phyloP scores from a whole-genome alignment of 1,140 invertebrate genomes.

The Drosophila sp. region DNA sequence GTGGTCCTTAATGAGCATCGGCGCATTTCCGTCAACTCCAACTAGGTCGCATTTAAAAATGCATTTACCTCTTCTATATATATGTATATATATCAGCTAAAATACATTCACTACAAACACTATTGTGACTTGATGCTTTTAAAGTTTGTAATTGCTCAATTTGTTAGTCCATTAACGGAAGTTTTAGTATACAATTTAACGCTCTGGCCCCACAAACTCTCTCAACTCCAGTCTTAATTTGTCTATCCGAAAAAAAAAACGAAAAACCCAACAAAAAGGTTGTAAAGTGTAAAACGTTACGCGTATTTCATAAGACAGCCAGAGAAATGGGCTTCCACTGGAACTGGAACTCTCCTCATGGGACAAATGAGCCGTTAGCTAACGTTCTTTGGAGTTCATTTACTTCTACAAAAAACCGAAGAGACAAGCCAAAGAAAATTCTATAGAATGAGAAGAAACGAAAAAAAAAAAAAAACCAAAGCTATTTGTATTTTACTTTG shows the following conservation, averaged over 20 bases:
- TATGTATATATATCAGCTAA: slow-evolving; percentile 12
- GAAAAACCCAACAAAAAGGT: neutral
- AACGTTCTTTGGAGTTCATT: slow-evolving; percentile 63
- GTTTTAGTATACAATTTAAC: slow-evolving; percentile 26
- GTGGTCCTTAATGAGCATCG: slow-evolving; percentile 70
- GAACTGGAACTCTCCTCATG: slow-evolving; percentile 6
- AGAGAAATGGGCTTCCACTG: slow-evolving; percentile 37
- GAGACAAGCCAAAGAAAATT: slow-evolving; percentile 55
- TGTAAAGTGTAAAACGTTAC: slow-evolving; percentile 48
- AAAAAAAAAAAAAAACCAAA: slow-evolving; percentile 28
- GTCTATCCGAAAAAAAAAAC: slow-evolving; percentile 24
- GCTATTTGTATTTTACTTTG: slow-evolving; percentile 54
- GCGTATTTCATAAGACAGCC: slow-evolving; percentile 37
- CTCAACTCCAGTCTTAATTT: slow-evolving; percentile 35
- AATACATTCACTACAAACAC: neutral
- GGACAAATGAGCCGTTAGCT: slow-evolving; percentile 67
- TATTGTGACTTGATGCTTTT: slow-evolving; percentile 26
- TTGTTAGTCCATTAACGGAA: slow-evolving; percentile 62
- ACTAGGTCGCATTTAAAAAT: slow-evolving; percentile 50
- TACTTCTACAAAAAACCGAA: slow-evolving; percentile 49
- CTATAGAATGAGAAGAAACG: slow-evolving; percentile 45
- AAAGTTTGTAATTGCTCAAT: slow-evolving; percentile 68
- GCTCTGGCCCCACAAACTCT: neutral
- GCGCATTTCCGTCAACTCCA: slow-evolving; percentile 40
- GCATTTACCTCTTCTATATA: slow-evolving; percentile 43